A percentile compares a stretch with the other conserved stretches of the same genome.
Evolutionary conservation across 1,140 invertebrate species (phyloP).

Genomic region (Belonocnema kinseyi): DNA sequence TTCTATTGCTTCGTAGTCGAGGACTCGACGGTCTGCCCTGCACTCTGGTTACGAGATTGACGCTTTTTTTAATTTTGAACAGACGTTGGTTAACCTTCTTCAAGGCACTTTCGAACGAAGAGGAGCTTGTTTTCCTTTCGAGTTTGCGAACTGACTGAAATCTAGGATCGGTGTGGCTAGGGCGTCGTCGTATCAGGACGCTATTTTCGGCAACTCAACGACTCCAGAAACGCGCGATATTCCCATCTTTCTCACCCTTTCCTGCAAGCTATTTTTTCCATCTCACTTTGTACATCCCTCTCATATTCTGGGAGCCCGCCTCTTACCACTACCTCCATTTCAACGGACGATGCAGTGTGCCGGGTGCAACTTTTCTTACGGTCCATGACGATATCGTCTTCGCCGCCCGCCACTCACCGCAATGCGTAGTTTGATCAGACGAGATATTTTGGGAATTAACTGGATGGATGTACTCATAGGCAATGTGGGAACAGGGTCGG

Average conservation of each 20-base stretch:
- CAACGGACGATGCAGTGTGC: conserved; percentile 67
- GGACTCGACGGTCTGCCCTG: conserved; percentile 15
- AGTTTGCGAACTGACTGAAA: conserved; percentile 76
- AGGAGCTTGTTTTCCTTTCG: conserved; percentile 67
- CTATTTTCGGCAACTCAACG: conserved; percentile 75
- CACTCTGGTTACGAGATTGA: conserved; percentile 28
- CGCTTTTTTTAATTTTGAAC: neutral
- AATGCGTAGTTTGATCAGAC: conserved; percentile 36
- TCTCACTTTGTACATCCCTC: conserved; percentile 38
- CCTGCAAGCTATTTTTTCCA: conserved; percentile 23
- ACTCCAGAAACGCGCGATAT: conserved; percentile 71
- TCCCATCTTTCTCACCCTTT: conserved; percentile 43
- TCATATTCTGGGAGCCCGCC: neutral
- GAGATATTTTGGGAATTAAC: conserved; percentile 47
- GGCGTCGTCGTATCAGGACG: conserved; percentile 75
- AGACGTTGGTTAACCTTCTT: neutral
- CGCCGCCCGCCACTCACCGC: conserved; percentile 38
- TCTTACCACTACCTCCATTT: conserved; percentile 30
- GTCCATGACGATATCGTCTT: conserved; percentile 49
- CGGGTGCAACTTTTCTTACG: conserved; percentile 74
- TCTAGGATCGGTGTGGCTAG: conserved; percentile 72
- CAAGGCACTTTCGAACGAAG: conserved; percentile 36
- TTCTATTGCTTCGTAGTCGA: neutral
- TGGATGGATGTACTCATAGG: conserved; percentile 41
- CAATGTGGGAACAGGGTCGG: conserved; percentile 48